These are phyloP conservation scores for Ataeniobius toweri DNA, from an alignment of 2,797 vertebrate genomes.

Conservation along the genomic window DNA sequence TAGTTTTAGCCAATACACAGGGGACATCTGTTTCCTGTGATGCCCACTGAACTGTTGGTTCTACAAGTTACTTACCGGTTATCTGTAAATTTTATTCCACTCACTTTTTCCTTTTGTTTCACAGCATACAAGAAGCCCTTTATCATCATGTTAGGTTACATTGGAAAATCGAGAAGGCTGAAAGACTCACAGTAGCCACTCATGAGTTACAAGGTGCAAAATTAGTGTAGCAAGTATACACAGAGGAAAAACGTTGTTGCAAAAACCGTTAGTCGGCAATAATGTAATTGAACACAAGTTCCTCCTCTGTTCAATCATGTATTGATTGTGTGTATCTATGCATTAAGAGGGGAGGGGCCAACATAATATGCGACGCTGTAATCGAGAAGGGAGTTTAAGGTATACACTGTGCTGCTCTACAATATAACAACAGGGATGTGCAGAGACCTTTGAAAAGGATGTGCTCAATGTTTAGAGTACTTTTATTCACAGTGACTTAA, in stretches of 20 bases:
- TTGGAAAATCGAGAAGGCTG: not conserved
- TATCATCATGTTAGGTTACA: not conserved
- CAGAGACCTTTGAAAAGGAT: not conserved
- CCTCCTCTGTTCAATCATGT: not conserved
- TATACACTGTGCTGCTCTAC: not conserved
- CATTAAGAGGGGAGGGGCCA: not conserved
- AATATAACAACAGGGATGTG: not conserved
- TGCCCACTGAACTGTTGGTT: not conserved
- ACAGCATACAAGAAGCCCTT: not conserved
- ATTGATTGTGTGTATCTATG: conserved; percentile 6
- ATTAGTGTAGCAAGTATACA: not conserved
- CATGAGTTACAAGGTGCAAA: not conserved
- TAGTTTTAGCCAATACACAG: not conserved
- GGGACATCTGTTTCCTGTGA: not conserved
- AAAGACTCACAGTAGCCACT: not conserved
- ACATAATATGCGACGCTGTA: not conserved
- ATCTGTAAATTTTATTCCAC: not conserved
- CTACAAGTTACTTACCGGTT: not conserved
- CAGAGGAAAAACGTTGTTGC: not conserved
- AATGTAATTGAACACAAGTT: not conserved
- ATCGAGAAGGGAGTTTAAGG: not conserved
- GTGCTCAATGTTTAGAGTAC: not conserved
- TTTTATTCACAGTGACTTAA: not conserved
- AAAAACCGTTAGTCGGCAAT: not conserved
- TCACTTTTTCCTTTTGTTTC: not conserved